Percentiles rank a stretch among this genome's conserved stretches.
Conservation (phyloP, 2,113 vertebrate genomes). For the Pardalotus punctatus region DNA sequence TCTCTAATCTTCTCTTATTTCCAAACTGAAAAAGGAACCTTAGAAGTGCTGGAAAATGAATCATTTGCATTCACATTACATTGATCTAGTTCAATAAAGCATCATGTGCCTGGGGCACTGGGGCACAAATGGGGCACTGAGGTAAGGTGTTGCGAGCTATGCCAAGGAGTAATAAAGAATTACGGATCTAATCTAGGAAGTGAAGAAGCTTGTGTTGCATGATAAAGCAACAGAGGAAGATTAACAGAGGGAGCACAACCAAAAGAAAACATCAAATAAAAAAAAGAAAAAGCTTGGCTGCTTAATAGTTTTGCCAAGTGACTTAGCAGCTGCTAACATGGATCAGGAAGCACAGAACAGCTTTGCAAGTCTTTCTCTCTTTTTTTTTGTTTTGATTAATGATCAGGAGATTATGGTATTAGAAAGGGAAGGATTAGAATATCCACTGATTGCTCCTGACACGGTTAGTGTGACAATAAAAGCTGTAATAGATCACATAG, state of each 20-base stretch:
- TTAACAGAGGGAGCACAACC: background rate
- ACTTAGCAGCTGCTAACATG: background rate
- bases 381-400: background rate
- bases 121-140: background rate
- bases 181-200: background rate
- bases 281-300: background rate
- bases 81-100: background rate
- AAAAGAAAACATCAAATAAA: slow-evolving; percentile 9
- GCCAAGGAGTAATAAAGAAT: background rate
- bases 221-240: background rate
- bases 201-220: background rate
- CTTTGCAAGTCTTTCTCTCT: background rate
- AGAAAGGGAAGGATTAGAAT: background rate
- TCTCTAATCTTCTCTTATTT: background rate
- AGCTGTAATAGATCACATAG: background rate
- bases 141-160: background rate
- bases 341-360: background rate
- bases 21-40: background rate
- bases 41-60: background rate
- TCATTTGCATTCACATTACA: background rate
- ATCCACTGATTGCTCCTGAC: background rate
- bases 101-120: background rate
- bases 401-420: slow-evolving; percentile 24
- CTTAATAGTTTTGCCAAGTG: slow-evolving; percentile 5
- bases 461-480: background rate